A percentile compares a stretch with the other conserved stretches of the same genome.
Conservation (phyloP, 2,113 vertebrate genomes). For the Hemibagrus wyckioides region DNA sequence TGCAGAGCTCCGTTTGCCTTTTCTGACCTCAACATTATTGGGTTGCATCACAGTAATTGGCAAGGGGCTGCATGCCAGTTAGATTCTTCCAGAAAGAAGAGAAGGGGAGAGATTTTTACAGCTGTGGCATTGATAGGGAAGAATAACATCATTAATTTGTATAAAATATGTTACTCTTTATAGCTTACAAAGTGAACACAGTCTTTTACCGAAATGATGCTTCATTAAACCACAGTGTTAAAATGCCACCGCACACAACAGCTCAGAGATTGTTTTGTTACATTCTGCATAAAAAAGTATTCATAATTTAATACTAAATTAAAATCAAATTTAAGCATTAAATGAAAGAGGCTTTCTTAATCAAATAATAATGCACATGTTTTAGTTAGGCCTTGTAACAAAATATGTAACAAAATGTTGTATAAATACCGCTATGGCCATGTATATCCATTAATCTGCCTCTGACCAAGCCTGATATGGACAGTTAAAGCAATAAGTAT, state of each 20-base stretch:
- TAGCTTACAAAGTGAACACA: background rate
- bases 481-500: background rate
- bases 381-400: background rate
- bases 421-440: too few relatives aligned
- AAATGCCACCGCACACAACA: background rate
- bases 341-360: background rate
- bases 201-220: background rate
- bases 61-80: slow-evolving; percentile 52
- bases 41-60: slow-evolving; percentile 64
- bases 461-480: background rate
- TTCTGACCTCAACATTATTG: slow-evolving; percentile 69
- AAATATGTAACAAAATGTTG: background rate
- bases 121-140: slow-evolving; percentile 11
- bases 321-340: background rate
- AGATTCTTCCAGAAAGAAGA: slow-evolving; percentile 56
- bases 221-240: background rate
- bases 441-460: background rate
- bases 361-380: background rate
- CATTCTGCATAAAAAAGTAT: background rate
- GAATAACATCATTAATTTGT: slow-evolving; percentile 20
- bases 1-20: slow-evolving; percentile 61
- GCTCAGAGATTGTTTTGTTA: background rate
- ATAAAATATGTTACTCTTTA: slow-evolving; percentile 54
- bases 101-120: slow-evolving; percentile 41
- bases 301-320: background rate